These are phyloP conservation scores for Lasioglossum figueresi DNA, from an alignment of 2,888 invertebrate species.

Conservation along the genomic window DNA sequence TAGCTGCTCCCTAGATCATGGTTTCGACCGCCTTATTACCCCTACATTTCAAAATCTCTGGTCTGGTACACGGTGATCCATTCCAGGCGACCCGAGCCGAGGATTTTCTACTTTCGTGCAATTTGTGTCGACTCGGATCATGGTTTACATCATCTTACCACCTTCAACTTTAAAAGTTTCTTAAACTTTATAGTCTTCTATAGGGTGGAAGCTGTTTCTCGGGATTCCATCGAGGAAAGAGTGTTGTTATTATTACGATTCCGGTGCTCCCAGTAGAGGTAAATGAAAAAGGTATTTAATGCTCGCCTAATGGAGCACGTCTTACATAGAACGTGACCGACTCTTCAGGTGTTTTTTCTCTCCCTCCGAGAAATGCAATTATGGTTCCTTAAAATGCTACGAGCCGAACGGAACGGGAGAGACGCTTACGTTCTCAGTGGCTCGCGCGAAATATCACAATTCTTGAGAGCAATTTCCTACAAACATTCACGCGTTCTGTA, in stretches of 20 bases:
- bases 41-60: background rate
- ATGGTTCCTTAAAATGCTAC: background rate
- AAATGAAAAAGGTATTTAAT: background rate
- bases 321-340: background rate
- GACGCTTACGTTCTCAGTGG: background rate
- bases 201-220: background rate
- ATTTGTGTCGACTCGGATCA: background rate
- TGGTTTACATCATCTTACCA: background rate
- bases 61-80: background rate
- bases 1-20: background rate
- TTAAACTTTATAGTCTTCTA: background rate
- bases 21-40: background rate
- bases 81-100: background rate
- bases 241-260: background rate
- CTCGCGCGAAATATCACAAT: background rate
- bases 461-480: background rate
- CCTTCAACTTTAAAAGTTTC: background rate
- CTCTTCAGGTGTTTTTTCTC: background rate
- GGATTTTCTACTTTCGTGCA: background rate
- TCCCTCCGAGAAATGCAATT: background rate
- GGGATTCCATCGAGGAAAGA: background rate
- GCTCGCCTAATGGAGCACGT: background rate
- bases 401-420: background rate
- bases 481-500: background rate
- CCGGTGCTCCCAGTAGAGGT: background rate